Percentiles rank a stretch among this genome's conserved stretches.
Conservation (phyloP, 1,140 invertebrate genomes). For the Drosophila arawakana region DNA sequence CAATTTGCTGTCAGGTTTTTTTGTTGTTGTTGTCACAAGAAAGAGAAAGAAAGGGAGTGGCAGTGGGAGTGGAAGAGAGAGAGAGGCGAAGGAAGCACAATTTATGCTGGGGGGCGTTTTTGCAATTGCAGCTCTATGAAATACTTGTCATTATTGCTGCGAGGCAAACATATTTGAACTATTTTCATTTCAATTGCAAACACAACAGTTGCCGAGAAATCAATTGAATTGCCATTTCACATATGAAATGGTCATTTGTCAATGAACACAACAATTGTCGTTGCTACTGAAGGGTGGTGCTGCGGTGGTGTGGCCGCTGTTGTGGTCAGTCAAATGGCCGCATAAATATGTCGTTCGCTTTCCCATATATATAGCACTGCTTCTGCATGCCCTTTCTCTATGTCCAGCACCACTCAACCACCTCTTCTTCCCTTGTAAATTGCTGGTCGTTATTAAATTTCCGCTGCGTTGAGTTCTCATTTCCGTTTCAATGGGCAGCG, state of each 20-base stretch:
- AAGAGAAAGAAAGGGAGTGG: neutral
- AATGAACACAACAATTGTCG: slow-evolving; percentile 72
- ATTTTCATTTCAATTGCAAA: slow-evolving; percentile 83
- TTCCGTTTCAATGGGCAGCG: slow-evolving; percentile 79
- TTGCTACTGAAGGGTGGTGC: slow-evolving; percentile 12
- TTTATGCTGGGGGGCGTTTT: slow-evolving; percentile 32
- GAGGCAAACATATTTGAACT: slow-evolving; percentile 77
- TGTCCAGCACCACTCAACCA: slow-evolving; percentile 2
- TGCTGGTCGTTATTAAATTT: slow-evolving; percentile 82
- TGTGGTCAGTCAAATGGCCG: slow-evolving; percentile 79
- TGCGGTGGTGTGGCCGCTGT: neutral
- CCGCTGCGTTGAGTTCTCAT: slow-evolving; percentile 81
- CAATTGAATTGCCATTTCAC: slow-evolving; percentile 82
- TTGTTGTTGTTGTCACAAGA: slow-evolving; percentile 45
- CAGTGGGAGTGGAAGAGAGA: neutral
- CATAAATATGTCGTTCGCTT: slow-evolving; percentile 75
- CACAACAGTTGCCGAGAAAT: slow-evolving; percentile 61
- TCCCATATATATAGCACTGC: neutral
- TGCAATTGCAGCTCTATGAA: slow-evolving; percentile 63
- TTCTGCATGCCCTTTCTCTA: neutral
- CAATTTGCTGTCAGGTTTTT: slow-evolving; percentile 79
- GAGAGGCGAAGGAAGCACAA: slow-evolving; percentile 22
- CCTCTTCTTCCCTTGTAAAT: slow-evolving; percentile 52
- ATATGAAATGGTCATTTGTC: slow-evolving; percentile 83
- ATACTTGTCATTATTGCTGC: slow-evolving; percentile 73